Base-by-base conservation (phyloP, 2,797 vertebrate genomes). In the Lepilemur septentrionalis region DNA sequence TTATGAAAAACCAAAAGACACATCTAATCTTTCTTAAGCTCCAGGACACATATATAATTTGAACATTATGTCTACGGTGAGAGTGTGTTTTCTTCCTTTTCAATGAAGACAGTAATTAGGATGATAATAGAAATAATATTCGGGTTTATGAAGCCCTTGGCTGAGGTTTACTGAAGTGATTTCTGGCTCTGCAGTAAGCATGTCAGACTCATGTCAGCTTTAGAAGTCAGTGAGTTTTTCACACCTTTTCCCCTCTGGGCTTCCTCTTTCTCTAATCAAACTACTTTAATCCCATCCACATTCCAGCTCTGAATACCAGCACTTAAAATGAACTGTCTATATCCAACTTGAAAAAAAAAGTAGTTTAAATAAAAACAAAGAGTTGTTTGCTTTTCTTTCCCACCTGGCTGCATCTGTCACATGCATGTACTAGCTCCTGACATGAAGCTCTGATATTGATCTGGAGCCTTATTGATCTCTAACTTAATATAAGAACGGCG, bases 231-330 rank as follows among this genome's bases (percentile, higher is more conserved):
- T 55, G 55, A 80, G 46, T 88, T 89, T 97, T 94, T 90, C 46
- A 79, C n/a, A 50, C 25, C 30, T 88, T 93, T 85, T 86, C 4
- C 86, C 93, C 67, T 79, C 35, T 83, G 85, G 87, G 87, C 57
- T 93, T 97, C 70, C 76, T 89, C 41, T 96, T 97, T 96, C 81
- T 90, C 50, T 91, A 92, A 95, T 93, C 93, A 95, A 97, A 94
- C 32, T 80, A 78, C 52, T 93, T 95, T 95, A 94, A 93, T 91
- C 50, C 75, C 23, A 76, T 91, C 63, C 65, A 84, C 76, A 93
- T 93, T 96, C 81, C 69, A 87, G 48, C 48, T 92, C 70, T 76
- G 57, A 95, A 88, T 92, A 57, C 46, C 28, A 90, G 69, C 78
- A 69, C 93, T 95, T 93, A 75, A 95, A 94, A 93, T 72, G 41